phyloP scores from a whole-genome alignment of 2,888 invertebrate genomes.

The Volucella zonaria region DNA sequence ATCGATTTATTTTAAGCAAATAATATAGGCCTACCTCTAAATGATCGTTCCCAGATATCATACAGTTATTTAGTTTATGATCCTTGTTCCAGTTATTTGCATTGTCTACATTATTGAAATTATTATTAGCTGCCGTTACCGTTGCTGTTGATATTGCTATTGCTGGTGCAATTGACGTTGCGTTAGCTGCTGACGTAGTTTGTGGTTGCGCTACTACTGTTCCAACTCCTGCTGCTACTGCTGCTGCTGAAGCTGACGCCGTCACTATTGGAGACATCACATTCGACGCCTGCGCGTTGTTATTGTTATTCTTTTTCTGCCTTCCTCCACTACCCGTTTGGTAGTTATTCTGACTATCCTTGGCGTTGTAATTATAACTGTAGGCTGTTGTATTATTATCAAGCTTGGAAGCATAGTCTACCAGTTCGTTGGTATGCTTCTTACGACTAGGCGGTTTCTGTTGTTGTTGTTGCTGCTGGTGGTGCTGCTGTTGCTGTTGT shows the following conservation, averaged over 20 bases:
- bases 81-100: slow-evolving; percentile 66
- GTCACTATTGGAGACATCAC: slow-evolving; percentile 78
- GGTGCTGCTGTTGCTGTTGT: slow-evolving; percentile 79
- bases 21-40: slow-evolving; percentile 55
- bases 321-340: slow-evolving; percentile 81
- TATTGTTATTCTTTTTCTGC: slow-evolving; percentile 69
- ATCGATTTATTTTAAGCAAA: slow-evolving; percentile 1
- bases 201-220: slow-evolving; percentile 39
- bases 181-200: slow-evolving; percentile 40
- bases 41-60: slow-evolving; percentile 55
- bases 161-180: slow-evolving; percentile 2
- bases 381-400: slow-evolving; percentile 38
- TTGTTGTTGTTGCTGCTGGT: slow-evolving; percentile 79
- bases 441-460: slow-evolving; percentile 36
- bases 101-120: slow-evolving; percentile 64
- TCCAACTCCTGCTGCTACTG: slow-evolving; percentile 53
- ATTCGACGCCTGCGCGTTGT: slow-evolving; percentile 68
- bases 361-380: slow-evolving; percentile 50
- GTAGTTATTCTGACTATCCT: slow-evolving; percentile 81
- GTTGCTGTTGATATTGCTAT: too few relatives aligned
- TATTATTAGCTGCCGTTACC: slow-evolving; percentile 60
- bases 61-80: slow-evolving; percentile 62
- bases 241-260: slow-evolving; percentile 65
- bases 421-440: slow-evolving; percentile 66
- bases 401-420: slow-evolving; percentile 59